Base-by-base conservation (phyloP, 2,797 vertebrate species). In the Schizothorax lantsangensis region DNA sequence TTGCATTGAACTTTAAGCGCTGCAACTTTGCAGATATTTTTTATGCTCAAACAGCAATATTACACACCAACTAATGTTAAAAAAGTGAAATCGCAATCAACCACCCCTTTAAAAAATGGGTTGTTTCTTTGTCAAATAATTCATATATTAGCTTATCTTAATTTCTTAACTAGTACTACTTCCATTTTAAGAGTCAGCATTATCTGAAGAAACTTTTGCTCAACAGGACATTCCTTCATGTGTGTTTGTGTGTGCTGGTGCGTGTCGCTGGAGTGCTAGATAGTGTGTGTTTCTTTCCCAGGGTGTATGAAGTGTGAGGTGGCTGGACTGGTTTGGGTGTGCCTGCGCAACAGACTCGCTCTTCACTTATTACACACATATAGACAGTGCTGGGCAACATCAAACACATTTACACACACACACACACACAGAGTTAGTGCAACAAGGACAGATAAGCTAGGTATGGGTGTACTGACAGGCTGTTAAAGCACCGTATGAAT, bases 251-350 rank as follows among this genome's bases (percentile, higher is more conserved):
- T 82, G 30, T 64, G 59, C 36, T 52, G 43, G 73, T 86, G 71
- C 80, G 45, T 78, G 78, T 79, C 33, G 30, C 59, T 26, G 78
- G n/a, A 47, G 68, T 57, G 36, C 30, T 78, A 38, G 54, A 33
- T 79, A 86, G 79, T 40, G 11, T 52, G 82, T 33, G 77, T 47
- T 85, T 88, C 81, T 86, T 85, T 45, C 79, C 52, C 47, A 83
- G 74, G 88, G 85, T 73, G 82, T 89, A 69, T 87, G 30, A 71
- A 83, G 38, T 73, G 49, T 75, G 23, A 86, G 72, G 84, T 49
- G 40, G 84, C 68, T 52, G 38, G 64, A 88, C 90, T 83, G 89
- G 87, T 91, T 88, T 91, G 86, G 89, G 89, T 81, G 89, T 89
- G 89, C 36, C 83, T 85, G 19, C 9, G 19, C 30, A 73, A 54